A percentile compares a stretch with the other conserved stretches of the same genome.
Evolutionary conservation across 1,140 invertebrate species (phyloP).

Genomic region (Maconellicoccus hirsutus): DNA sequence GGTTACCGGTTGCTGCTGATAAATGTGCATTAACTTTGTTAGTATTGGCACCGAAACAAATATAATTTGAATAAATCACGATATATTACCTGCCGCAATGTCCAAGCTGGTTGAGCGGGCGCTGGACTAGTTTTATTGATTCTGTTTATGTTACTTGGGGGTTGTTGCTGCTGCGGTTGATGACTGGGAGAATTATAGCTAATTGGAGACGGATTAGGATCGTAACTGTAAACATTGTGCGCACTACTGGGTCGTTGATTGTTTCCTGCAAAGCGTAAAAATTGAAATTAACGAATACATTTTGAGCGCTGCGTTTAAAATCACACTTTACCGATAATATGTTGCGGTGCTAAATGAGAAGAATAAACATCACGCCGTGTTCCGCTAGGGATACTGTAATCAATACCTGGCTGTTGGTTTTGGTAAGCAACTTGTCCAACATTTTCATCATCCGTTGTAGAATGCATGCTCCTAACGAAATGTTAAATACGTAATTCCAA

Average conservation of each 20-base stretch:
- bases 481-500: neutral
- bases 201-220: constrained; percentile 52
- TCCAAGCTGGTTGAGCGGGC: constrained; percentile 50
- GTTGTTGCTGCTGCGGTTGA: constrained; percentile 33
- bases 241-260: constrained; percentile 47
- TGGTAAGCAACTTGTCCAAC: too few relatives aligned
- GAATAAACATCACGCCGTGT: neutral
- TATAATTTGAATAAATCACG: neutral
- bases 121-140: constrained; percentile 56
- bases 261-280: constrained; percentile 15
- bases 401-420: neutral
- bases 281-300: too few relatives aligned
- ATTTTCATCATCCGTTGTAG: neutral
- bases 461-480: neutral
- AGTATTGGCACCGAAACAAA: neutral
- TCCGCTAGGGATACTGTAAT: neutral
- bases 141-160: constrained; percentile 41
- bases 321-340: constrained; percentile 26
- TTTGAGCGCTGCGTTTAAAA: too few relatives aligned
- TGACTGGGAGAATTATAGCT: constrained; percentile 34
- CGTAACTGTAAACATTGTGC: constrained; percentile 57
- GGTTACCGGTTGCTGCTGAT: constrained; percentile 31
- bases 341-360: constrained; percentile 28
- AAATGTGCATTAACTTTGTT: neutral
- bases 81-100: constrained; percentile 29